Evolutionary conservation across 2,113 vertebrate genomes (phyloP).

Genomic region (Blennius ocellaris): DNA sequence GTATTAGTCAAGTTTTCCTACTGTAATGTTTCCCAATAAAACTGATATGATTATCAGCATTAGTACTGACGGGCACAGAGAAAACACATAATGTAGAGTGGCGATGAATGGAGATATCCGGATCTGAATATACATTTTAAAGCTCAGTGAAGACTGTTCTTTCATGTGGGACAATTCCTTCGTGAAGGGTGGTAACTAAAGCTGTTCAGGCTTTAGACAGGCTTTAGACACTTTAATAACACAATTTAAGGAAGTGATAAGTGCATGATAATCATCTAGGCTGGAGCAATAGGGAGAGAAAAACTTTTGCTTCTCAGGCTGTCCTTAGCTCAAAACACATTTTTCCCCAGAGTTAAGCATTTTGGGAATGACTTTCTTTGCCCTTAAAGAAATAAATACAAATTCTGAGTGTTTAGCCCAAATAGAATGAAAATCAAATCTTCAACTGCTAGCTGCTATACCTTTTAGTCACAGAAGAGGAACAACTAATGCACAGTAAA

Average conservation of each 20-base stretch:
- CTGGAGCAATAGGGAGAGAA: background rate
- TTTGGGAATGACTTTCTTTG: conserved; percentile 17
- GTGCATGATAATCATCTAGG: conserved; percentile 21
- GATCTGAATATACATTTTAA: background rate
- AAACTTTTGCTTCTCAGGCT: background rate
- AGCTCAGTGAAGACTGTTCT: background rate
- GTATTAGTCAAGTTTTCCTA: background rate
- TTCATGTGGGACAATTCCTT: background rate
- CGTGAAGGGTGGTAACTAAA: background rate
- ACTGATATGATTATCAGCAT: conserved; percentile 6
- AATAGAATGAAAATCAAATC: background rate
- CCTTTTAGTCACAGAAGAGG: background rate
- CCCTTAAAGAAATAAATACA: conserved; percentile 12
- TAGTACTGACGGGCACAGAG: conserved; percentile 4
- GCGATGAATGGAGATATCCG: background rate
- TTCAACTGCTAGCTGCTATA: conserved; percentile 4
- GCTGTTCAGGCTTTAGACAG: background rate
- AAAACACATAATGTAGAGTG: background rate
- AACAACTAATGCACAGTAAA: conserved; percentile 1
- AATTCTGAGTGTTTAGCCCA: background rate
- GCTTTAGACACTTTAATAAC: background rate
- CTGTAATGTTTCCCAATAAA: background rate
- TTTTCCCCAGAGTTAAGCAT: conserved; percentile 16
- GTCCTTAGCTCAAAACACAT: conserved; percentile 18
- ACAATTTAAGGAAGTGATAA: background rate